Evolutionary conservation across 2,888 invertebrate species (phyloP), one percentile per base, ranked within the genome.

Genomic region (Cephus runcator): DNA sequence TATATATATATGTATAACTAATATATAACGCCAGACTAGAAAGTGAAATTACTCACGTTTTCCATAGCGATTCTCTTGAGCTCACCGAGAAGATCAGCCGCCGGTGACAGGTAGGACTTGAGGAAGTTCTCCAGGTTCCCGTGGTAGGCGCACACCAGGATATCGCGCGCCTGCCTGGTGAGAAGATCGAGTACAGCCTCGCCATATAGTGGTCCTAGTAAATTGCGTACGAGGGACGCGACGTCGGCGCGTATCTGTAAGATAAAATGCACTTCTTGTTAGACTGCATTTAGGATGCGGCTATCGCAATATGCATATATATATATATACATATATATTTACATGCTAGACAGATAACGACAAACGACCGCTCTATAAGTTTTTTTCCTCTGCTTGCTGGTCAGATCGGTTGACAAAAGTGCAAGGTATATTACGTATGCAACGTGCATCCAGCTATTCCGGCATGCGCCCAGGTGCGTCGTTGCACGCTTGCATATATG

Each of bases 131-230:
- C 92, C 87, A 95, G 89, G 90, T 94, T 94, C 74, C 95, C 95
- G 83, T 93, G 93, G 91, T 94, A 95, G 84, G 93, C 93, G 88
- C 94, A 94, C 76, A 94, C 94, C 85, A 95, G 93, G 80, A 95
- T 92, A 91, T 95, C 94, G 86, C 95, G 93, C 77, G 95, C 95
- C 92, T 95, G 95, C 77, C 95, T 93, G 85, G 95, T 93, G 89
- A 95, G 92, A 87, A 94, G 93, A 87, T 93, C 93, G 86, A 93
- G 92, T 82, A 93, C 92, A 88, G 94, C 94, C 87, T 94, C 93
- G 81, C 93, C 93, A 91, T 95, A 95, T 88, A 95, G 93, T 83
- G 93, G 92, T 76, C 94, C 94, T 86, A 95, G 93, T 91, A 94
- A 93, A 87, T 92, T 93, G 87, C 95, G 94, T 84, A 95, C 94